Base-by-base conservation (phyloP, 2,888 invertebrate genomes). In the Drosophila prolongata region DNA sequence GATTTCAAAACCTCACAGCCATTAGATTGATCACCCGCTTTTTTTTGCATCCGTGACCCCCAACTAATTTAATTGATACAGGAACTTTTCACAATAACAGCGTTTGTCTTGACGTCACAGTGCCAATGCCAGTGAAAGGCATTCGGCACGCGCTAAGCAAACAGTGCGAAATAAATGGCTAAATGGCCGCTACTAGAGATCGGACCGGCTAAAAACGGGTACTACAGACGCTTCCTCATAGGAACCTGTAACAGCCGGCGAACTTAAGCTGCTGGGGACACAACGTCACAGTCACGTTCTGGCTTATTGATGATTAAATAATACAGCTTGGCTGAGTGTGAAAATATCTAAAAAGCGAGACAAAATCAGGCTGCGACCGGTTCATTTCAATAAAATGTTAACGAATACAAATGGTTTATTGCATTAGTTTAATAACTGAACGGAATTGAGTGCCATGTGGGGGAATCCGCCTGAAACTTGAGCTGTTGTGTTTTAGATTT, bases 361-460 rank as follows among this genome's bases (percentile, higher is more conserved):
- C 19, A 37, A 47, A 80, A 72, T 73, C 72, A 75, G 69, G 84
- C 57, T 73, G 46, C 46, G 70, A 76, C 78, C 72, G 69, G 68
- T 83, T 78, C 9, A 52, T 38, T 78, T 68, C 50, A 83, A 83
- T 73, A 65, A 80, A 73, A 61, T 64, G 42, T 59, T 53, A 86
- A 70, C 60, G 67, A 76, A 60, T 43, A 55, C 57, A 40, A 74
- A 82, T 75, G 82, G 73, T 58, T 76, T 52, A 75, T 76, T 68
- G 55, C 68, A 80, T 84, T 82, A 83, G 73, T 43, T 75, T 58
- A 69, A 83, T 75, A 73, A 56, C 37, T 38, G 34, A 6, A 24
- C 30, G 69, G 30, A 56, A 53, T 47, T 27, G 40, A 37, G 34
- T 53, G 49, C 1, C 6, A n/a, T 24, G 44, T 8, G 24, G n/a